phyloP scores from a whole-genome alignment of 2,888 invertebrate species.

The Kryphioiulus occultus region DNA sequence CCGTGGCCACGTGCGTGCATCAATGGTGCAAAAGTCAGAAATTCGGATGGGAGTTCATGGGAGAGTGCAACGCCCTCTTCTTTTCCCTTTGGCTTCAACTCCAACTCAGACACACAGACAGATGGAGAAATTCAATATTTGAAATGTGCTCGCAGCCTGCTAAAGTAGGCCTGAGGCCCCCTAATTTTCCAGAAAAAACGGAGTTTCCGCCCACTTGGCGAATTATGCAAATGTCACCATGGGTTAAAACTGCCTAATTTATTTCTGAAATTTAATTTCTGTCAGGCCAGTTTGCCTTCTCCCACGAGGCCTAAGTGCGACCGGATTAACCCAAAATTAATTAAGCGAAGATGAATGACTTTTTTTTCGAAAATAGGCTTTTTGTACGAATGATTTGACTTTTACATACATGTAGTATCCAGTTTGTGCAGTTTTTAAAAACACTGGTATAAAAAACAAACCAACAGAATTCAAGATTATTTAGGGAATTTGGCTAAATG shows the following conservation, averaged over 20 bases:
- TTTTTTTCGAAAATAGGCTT: too few relatives aligned
- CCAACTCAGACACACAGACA: not conserved
- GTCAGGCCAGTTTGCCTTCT: not conserved
- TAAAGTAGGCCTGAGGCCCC: not conserved
- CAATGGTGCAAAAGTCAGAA: not conserved
- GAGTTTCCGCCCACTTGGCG: not conserved
- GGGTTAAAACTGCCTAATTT: not conserved
- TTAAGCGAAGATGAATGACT: too few relatives aligned
- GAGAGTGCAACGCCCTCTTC: not conserved
- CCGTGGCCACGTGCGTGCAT: not conserved
- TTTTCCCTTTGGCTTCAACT: not conserved
- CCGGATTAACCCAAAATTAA: not conserved
- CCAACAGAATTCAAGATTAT: too few relatives aligned
- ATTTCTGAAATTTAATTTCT: not conserved
- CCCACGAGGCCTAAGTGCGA: not conserved
- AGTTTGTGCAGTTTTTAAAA: too few relatives aligned
- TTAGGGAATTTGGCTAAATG: too few relatives aligned
- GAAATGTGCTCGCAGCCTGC: not conserved
- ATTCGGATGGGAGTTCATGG: not conserved
- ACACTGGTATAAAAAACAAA: too few relatives aligned
- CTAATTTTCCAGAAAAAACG: not conserved
- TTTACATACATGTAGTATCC: too few relatives aligned
- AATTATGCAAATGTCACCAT: conserved; percentile 5
- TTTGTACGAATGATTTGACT: too few relatives aligned
- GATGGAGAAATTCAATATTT: not conserved